Conservation (phyloP, 2,113 vertebrate genomes). For the Ariopsis seemanni region DNA sequence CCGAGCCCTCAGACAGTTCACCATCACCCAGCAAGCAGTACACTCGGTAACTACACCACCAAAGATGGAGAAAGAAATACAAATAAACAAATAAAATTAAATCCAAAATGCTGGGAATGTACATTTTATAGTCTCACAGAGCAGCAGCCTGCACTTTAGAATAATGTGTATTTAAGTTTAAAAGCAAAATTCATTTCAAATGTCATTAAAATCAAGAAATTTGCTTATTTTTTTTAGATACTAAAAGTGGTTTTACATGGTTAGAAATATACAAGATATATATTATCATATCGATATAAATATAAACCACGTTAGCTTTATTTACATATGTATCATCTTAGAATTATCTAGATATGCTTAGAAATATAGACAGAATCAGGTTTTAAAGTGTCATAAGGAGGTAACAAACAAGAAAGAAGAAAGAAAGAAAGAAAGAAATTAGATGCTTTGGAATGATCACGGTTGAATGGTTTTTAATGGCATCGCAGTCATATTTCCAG, state of each 20-base stretch:
- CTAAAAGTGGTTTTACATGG: neutral
- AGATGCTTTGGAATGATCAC: neutral
- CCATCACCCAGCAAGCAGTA: conserved; percentile 92
- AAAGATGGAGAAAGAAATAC: neutral
- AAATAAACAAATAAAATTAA: neutral
- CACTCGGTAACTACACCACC: conserved; percentile 82
- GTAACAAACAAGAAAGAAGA: neutral
- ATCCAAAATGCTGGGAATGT: neutral
- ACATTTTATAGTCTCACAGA: neutral
- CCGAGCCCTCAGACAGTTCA: conserved; percentile 89
- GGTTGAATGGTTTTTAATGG: neutral
- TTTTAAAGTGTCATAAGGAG: neutral
- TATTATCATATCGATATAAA: neutral
- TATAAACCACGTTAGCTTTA: neutral
- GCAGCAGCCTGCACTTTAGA: neutral
- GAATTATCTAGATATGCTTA: neutral
- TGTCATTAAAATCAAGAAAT: neutral
- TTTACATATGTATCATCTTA: neutral
- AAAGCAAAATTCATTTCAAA: neutral
- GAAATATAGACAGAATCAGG: neutral
- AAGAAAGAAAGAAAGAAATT: neutral
- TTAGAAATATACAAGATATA: neutral
- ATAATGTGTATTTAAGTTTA: neutral
- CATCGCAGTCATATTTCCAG: conserved; percentile 72
- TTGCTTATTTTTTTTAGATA: neutral